phyloP scores from a whole-genome alignment of 2,888 invertebrate species.

The Agriopis marginaria region DNA sequence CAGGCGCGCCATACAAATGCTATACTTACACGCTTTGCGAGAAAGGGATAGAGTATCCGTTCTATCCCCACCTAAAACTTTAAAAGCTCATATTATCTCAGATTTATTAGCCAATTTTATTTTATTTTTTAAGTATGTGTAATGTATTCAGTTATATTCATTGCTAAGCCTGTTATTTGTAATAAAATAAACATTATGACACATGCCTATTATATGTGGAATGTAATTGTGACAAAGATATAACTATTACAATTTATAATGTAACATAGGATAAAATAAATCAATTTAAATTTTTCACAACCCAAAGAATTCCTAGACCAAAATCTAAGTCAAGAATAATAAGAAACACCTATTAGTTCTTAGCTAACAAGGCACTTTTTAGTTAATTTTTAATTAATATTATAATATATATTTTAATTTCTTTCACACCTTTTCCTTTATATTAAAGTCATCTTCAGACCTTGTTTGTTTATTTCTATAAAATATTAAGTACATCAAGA shows the following conservation, averaged over 20 bases:
- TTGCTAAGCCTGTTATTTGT: too few relatives aligned
- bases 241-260: slow-evolving; percentile 5
- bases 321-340: slow-evolving; percentile 31
- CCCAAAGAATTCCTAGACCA: slow-evolving; percentile 37
- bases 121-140: too few relatives aligned
- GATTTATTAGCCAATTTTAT: too few relatives aligned
- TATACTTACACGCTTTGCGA: too few relatives aligned
- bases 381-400: slow-evolving; percentile 5
- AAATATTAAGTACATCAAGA: slow-evolving; percentile 29
- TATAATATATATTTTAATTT: not conserved
- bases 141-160: too few relatives aligned
- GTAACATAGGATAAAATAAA: slow-evolving; percentile 9
- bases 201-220: not conserved
- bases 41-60: too few relatives aligned
- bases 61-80: too few relatives aligned
- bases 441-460: slow-evolving; percentile 5
- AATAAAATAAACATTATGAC: too few relatives aligned
- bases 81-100: too few relatives aligned
- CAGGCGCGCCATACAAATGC: too few relatives aligned
- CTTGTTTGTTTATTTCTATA: slow-evolving; percentile 14
- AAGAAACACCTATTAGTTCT: slow-evolving; percentile 13
- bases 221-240: slow-evolving; percentile 37
- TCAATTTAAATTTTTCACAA: slow-evolving; percentile 37
- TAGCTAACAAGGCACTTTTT: slow-evolving; percentile 39
- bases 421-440: slow-evolving; percentile 2